Evolutionary conservation across 2,797 vertebrate genomes (phyloP), one percentile per base, ranked within the genome.

Genomic region (Sciaenops ocellatus): DNA sequence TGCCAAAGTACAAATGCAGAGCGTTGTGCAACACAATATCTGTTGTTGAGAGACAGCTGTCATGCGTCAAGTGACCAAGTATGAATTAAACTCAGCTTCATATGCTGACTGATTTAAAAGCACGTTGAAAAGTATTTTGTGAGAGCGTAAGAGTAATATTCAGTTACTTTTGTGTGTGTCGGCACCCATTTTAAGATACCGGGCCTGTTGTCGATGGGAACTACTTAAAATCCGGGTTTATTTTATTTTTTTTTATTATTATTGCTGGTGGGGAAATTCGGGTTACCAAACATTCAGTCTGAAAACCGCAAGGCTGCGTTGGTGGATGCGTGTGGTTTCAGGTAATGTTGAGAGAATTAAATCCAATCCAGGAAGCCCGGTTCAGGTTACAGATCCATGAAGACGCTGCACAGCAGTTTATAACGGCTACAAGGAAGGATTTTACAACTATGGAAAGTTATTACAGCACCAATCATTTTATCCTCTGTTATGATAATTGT

Each of bases 1-100:
- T 86, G 79, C 87, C 79, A 89, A 83, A 85, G 83, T 30, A 69
- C 56, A 84, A 81, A 89, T 67, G 69, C 78, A 80, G 76, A 85
- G 50, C 20, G 30, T 84, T 84, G 87, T 80, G 86, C 78, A 87
- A 89, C 77, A 84, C 71, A 82, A 83, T 80, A 73, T 79, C 59
- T 69, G 78, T 85, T 87, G 87, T 86, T 89, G 83, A 93, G 74
- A 89, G 85, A 89, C 63, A 80, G 66, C 79, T 80, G 84, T 82
- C 90, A 68, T 54, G 83, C 69, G 63, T 85, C 74, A 79, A 87
- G 75, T 73, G 74, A 75, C 76, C 38, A n/a, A 70, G 77, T 55
- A 76, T 74, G 68, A 87, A 80, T 85, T 80, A 63, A 83, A 83
- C 73, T 76, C 20, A 71, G 76, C 76, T 81, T 89, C 9, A 64